Percentiles rank a stretch among this genome's conserved stretches.
Evolutionary conservation across 35 echinoderm and acorn worm genomes (phyloP).

Genomic region (Chiridota heheva): DNA sequence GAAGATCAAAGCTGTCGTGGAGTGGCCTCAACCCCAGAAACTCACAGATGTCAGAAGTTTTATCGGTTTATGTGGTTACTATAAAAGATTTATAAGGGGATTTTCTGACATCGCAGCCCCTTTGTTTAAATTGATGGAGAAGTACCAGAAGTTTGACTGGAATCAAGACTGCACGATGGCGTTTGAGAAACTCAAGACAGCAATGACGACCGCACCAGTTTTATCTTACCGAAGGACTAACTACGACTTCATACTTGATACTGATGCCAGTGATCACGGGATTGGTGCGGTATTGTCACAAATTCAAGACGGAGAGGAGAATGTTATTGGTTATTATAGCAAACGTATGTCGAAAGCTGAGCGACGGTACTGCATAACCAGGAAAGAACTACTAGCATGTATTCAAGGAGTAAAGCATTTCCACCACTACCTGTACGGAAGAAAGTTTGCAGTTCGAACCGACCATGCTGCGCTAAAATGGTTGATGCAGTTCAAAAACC

Average conservation of each 20-base stretch:
- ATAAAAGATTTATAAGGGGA: conserved; percentile 39
- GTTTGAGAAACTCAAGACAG: conserved; percentile 39
- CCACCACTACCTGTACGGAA: conserved; percentile 54
- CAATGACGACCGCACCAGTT: conserved; percentile 20
- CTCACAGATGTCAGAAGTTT: conserved; percentile 34
- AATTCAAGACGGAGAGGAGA: conserved; percentile 44
- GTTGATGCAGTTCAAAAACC: conserved; percentile 29
- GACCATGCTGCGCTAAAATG: conserved; percentile 51
- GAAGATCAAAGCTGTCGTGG: conserved; percentile 34
- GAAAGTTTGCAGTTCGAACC: conserved; percentile 19
- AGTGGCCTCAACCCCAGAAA: conserved; percentile 29
- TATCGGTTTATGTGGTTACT: conserved; percentile 43
- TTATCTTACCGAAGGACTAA: conserved; percentile 32
- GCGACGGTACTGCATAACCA: conserved; percentile 42
- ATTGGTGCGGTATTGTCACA: conserved; percentile 61
- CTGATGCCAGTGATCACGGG: conserved; percentile 38
- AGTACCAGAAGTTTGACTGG: conserved; percentile 27
- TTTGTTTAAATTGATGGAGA: conserved; percentile 10
- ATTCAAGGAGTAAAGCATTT: conserved; percentile 41
- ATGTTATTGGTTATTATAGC: conserved; percentile 47
- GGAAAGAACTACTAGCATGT: conserved; percentile 28
- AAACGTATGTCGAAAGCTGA: conserved; percentile 12
- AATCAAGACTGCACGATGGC: conserved; percentile 15
- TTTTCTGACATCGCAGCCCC: conserved; percentile 35
- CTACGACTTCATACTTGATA: conserved; percentile 38